Conservation (phyloP, 2,797 vertebrate species). For the Zenarchopterus dispar region DNA sequence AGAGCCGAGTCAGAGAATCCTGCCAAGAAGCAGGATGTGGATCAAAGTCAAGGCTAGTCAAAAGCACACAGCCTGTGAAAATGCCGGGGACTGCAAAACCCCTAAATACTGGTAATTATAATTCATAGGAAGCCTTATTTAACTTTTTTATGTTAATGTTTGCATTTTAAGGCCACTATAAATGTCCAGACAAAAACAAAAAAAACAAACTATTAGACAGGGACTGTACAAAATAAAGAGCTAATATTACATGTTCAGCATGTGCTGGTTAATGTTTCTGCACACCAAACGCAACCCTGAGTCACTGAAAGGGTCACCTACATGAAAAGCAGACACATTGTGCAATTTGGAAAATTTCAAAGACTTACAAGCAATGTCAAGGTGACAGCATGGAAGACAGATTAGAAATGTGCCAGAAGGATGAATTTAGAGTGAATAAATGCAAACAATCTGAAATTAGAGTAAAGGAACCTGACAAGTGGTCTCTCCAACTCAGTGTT, state of each 20-base stretch:
- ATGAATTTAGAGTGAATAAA: conserved; percentile 5
- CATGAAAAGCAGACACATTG: conserved; percentile 41
- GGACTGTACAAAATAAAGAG: conserved; percentile 5
- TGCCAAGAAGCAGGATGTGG: conserved; percentile 42
- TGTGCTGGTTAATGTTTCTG: conserved; percentile 18
- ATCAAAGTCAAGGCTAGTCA: conserved; percentile 59
- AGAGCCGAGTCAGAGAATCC: conserved; percentile 36
- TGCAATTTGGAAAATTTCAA: conserved; percentile 57
- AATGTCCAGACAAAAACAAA: conserved; percentile 13
- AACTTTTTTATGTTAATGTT: conserved; percentile 9
- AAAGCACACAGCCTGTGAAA: conserved; percentile 40
- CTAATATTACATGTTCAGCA: conserved; percentile 10
- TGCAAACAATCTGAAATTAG: conserved; percentile 9
- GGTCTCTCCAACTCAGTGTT: conserved; percentile 1
- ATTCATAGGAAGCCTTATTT: conserved; percentile 3
- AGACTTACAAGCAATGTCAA: conserved; percentile 57
- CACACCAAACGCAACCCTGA: conserved; percentile 21
- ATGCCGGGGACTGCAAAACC: conserved; percentile 33
- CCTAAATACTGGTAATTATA: conserved; percentile 9
- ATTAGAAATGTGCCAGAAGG: conserved; percentile 16
- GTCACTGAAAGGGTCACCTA: conserved; percentile 16
- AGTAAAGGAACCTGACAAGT: conserved; percentile 6
- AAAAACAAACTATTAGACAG: conserved; percentile 15
- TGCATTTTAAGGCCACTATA: conserved; percentile 24
- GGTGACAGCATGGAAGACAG: conserved; percentile 25